Evolutionary conservation across 2,888 invertebrate species (phyloP), one percentile per base, ranked within the genome.

Genomic region (Pheosia tremula): DNA sequence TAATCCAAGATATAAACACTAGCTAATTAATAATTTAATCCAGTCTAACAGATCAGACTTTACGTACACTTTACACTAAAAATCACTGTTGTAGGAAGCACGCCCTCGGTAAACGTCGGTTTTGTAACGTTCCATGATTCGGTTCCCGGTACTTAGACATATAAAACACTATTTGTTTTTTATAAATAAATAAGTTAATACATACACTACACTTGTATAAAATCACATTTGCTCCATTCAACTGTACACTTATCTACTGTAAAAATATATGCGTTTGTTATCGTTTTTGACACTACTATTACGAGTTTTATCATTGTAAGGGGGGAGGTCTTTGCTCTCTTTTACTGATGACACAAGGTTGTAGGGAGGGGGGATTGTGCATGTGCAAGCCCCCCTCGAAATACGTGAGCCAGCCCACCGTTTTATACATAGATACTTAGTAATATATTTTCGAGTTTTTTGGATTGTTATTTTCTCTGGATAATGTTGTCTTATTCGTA

Each of bases 21-120:
- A 86, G 82, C 83, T 84, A 90, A 87, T 84, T 84, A 89, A 87
- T 89, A 87, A 87, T 82, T 84, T 84, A 84, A 80, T 78, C 80
- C 90, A 89, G 86, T 89, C 85, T 85, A 88, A 83, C 68, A 79
- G 68, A 85, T 88, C 89, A 90, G 89, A 89, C 89, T 90, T 89
- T 82, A 79, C 65, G 77, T 77, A 77, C 82, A 82, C 78, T 84
- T 84, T 74, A 69, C 80, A 83, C 82, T 85, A 85, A 74, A 79
- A 76, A 84, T 85, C 85, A 87, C 86, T 81, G 79, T 75, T 70
- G 67, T 78, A 77, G 89, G 88, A 88, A 90, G 87, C 90, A 87
- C 90, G 84, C 86, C 88, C 86, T 84, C 87, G 85, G 73, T 80
- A 82, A 80, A 74, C 75, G 65, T 71, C 69, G 75, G 71, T 71